A percentile compares a stretch with the other conserved stretches of the same genome.
phyloP scores from a whole-genome alignment of 2,113 vertebrate species.

The Callionymus lyra region DNA sequence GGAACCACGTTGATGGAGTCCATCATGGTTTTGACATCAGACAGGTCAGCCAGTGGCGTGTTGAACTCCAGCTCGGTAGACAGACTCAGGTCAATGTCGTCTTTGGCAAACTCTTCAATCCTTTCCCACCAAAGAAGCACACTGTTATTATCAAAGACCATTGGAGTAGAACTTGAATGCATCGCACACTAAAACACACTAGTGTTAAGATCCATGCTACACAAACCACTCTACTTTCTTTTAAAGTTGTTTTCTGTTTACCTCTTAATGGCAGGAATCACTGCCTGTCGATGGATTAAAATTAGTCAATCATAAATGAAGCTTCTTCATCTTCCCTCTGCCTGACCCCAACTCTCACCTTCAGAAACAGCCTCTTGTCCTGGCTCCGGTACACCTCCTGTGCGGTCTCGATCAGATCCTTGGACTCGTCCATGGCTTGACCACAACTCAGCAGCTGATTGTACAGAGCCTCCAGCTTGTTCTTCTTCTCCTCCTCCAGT shows the following conservation, averaged over 20 bases:
- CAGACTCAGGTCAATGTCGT: conserved; percentile 70
- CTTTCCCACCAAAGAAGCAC: conserved; percentile 42
- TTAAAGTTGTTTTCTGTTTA: conserved; percentile 53
- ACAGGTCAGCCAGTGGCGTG: conserved; percentile 71
- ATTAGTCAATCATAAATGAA: background rate
- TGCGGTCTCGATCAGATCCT: conserved; percentile 80
- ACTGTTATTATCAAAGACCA: background rate
- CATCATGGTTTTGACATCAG: conserved; percentile 84
- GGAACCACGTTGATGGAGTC: conserved; percentile 79
- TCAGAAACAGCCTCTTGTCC: conserved; percentile 77
- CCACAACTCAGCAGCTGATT: conserved; percentile 80
- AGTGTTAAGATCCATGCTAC: conserved; percentile 3
- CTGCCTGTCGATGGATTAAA: conserved; percentile 65
- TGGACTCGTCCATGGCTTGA: conserved; percentile 74
- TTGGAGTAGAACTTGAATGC: background rate
- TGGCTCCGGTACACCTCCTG: conserved; percentile 72
- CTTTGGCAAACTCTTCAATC: conserved; percentile 74
- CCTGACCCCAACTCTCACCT: conserved; percentile 58
- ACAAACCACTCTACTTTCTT: too few relatives aligned
- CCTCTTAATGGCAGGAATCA: conserved; percentile 78
- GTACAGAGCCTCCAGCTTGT: conserved; percentile 83
- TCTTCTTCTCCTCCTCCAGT: conserved; percentile 81
- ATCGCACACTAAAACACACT: background rate
- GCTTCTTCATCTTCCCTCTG: too few relatives aligned
- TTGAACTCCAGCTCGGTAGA: conserved; percentile 70